phyloP scores from a whole-genome alignment of 2,113 vertebrate genomes.

The Percopsis transmontana region DNA sequence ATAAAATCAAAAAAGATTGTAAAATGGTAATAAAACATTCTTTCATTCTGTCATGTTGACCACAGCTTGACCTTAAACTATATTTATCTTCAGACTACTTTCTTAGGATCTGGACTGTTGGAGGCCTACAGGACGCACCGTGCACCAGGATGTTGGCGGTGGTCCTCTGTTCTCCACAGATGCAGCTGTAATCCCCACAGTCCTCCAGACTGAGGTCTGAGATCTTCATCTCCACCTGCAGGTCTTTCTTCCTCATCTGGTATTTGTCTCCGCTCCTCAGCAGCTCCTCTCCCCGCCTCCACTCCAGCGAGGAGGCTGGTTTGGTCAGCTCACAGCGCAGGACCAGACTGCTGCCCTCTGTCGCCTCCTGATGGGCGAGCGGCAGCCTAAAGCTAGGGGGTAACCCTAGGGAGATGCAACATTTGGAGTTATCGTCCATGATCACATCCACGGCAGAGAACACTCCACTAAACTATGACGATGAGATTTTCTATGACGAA shows the following conservation, averaged over 20 bases:
- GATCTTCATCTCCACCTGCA: conserved; percentile 80
- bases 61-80: too few species aligned
- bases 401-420: conserved; percentile 66
- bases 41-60: too few species aligned
- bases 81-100: too few species aligned
- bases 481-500: too few species aligned
- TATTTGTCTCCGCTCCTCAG: conserved; percentile 82
- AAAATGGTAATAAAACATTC: too few species aligned
- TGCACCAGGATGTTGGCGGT: conserved; percentile 72
- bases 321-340: conserved; percentile 82
- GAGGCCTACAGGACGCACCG: conserved; percentile 63
- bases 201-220: conserved; percentile 73
- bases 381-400: conserved; percentile 78
- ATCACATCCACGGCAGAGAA: neutral
- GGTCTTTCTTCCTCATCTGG: conserved; percentile 81
- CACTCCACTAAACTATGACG: too few species aligned
- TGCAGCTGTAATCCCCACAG: conserved; percentile 75
- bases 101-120: too few species aligned
- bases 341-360: conserved; percentile 77
- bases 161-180: conserved; percentile 79
- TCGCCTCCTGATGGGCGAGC: conserved; percentile 79
- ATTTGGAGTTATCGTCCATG: neutral
- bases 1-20: too few species aligned
- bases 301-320: conserved; percentile 67
- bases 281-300: conserved; percentile 62